Conservation (phyloP, 2,888 invertebrate genomes). For the Agrotis ipsilon region DNA sequence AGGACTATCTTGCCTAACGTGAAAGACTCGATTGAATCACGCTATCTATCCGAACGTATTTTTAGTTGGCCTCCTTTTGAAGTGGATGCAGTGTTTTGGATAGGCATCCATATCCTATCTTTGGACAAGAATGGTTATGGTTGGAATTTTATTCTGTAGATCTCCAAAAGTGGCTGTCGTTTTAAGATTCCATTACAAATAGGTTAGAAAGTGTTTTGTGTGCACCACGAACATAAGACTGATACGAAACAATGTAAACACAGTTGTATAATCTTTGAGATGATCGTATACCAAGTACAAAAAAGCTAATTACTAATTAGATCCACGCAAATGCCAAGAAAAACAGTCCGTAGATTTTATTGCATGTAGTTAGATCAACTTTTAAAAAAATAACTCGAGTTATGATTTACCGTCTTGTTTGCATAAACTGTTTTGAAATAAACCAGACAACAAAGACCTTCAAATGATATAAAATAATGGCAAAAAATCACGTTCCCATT, state of each 20-base stretch:
- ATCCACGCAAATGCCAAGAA: conserved; percentile 15
- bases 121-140: conserved; percentile 29
- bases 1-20: conserved; percentile 68
- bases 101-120: conserved; percentile 44
- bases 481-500: conserved; percentile 51
- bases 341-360: background rate
- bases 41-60: conserved; percentile 49
- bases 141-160: conserved; percentile 11
- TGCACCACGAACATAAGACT: too few species aligned
- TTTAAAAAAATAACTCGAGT: background rate
- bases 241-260: background rate
- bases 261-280: background rate
- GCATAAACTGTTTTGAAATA: conserved; percentile 30
- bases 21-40: conserved; percentile 66
- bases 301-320: conserved; percentile 5
- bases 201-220: background rate
- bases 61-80: conserved; percentile 52
- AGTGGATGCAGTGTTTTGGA: conserved; percentile 28
- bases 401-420: conserved; percentile 9
- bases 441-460: conserved; percentile 48
- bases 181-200: conserved; percentile 6
- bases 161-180: background rate
- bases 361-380: background rate
- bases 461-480: conserved; percentile 49
- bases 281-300: background rate